Percentiles rank a stretch among this genome's conserved stretches.
Evolutionary conservation across 2,888 invertebrate species (phyloP).

Genomic region (Tenthredo distinguenda): DNA sequence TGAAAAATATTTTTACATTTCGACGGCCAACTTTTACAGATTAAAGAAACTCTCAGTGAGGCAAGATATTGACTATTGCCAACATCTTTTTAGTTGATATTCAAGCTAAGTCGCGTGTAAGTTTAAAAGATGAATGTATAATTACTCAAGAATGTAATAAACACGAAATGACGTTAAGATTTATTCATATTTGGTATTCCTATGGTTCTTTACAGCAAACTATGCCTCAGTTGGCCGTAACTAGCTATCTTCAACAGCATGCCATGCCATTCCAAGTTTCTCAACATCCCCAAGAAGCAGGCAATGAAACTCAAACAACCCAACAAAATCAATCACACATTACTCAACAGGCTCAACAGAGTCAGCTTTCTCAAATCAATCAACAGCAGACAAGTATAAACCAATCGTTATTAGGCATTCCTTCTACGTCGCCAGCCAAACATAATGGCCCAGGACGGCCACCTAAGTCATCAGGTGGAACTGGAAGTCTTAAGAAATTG

Average conservation of each 20-base stretch:
- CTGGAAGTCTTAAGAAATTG: slow-evolving; percentile 66
- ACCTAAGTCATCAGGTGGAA: slow-evolving; percentile 63
- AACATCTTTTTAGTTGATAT: not conserved
- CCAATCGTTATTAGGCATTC: slow-evolving; percentile 55
- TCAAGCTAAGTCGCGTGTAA: not conserved
- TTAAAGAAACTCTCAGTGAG: not conserved
- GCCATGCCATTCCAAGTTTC: slow-evolving; percentile 60
- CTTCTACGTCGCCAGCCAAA: slow-evolving; percentile 61
- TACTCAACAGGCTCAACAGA: slow-evolving; percentile 57
- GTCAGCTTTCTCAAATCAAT: slow-evolving; percentile 54
- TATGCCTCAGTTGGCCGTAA: slow-evolving; percentile 64
- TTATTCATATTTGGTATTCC: not conserved
- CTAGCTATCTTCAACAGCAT: slow-evolving; percentile 64
- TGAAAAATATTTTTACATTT: not conserved
- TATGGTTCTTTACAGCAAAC: slow-evolving; percentile 60
- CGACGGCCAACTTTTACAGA: not conserved
- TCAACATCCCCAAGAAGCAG: slow-evolving; percentile 55
- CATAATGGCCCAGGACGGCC: slow-evolving; percentile 71
- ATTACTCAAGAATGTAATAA: not conserved
- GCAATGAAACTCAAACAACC: slow-evolving; percentile 44
- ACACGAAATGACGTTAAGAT: not conserved
- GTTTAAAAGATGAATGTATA: not conserved
- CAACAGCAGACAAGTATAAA: slow-evolving; percentile 56
- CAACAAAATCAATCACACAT: slow-evolving; percentile 52
- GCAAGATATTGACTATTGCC: not conserved